Evolutionary conservation across 1,140 invertebrate genomes (phyloP), one percentile per base, ranked within the genome.

Genomic region (Drosophila varians): DNA sequence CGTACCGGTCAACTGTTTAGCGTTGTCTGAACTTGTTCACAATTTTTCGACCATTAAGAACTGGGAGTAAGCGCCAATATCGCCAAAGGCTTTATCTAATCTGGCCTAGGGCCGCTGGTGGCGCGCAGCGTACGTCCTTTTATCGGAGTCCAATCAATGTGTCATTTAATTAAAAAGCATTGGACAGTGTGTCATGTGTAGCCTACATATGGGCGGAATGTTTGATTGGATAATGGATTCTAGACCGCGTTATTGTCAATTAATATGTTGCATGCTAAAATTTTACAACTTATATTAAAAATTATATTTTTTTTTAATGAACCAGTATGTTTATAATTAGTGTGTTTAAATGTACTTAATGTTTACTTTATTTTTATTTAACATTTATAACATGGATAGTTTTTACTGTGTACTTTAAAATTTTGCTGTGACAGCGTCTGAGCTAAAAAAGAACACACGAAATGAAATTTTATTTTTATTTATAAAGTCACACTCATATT

Each of bases 161-260:
- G 55, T 62, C 73, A 62, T 73, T 73, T 53, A 73, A 54, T 73
- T 34, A 58, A 84, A 84, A 48, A 53, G 74, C 64, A 84, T 79
- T 79, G 61, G 65, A 69, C 53, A 7, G 28, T 18, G 6, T 12
- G 23, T 23, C 42, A 62, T 45, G 51, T 57, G 40, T 78, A 61
- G 78, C 74, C 61, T 75, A 83, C 45, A 26, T 61, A 48, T 25
- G 54, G 55, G 77, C 72, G 54, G 31, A 23, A 28, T n/a, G 23
- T 51, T 16, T 0, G n/a, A 7, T 6, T 19, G 19, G 14, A 23
- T 11, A n/a, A n/a, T 21, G 4, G 21, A 21, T 2, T 21, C 21
- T 2, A 21, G 21, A 21, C 28, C 6, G 6, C 6, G 7, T 7
- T 31, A 31, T 31, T 1, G 2, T 31, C 28, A 31, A 31, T 4